Conservation (phyloP, 2,113 vertebrate genomes). For the Oenanthe oenanthe region DNA sequence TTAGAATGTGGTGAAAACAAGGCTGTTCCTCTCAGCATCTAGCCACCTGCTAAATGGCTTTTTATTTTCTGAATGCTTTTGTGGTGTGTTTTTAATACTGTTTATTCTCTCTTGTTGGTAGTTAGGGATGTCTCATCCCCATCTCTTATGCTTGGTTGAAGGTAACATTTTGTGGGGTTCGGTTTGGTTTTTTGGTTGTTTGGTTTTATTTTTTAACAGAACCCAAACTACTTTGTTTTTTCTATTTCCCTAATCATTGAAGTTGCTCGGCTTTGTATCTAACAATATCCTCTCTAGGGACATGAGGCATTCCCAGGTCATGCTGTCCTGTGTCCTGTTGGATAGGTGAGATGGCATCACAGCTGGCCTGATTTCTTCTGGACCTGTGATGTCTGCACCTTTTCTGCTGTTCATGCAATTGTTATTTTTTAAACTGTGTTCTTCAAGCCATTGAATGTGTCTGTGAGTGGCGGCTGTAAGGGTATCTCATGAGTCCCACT, state of each 20-base stretch:
- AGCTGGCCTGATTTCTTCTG: background rate
- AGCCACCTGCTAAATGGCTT: background rate
- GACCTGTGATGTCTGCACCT: background rate
- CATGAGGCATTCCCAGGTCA: background rate
- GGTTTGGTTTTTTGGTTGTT: background rate
- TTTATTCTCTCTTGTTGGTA: background rate
- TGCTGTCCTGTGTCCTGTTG: background rate
- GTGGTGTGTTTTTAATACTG: background rate
- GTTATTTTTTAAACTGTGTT: background rate
- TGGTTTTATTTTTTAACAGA: background rate
- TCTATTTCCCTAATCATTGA: background rate
- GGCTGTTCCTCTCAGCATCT: background rate
- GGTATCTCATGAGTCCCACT: background rate
- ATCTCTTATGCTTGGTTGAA: background rate
- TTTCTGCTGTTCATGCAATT: background rate
- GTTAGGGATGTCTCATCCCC: background rate
- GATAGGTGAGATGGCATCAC: background rate
- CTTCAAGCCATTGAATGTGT: background rate
- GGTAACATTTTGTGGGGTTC: background rate
- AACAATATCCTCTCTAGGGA: background rate
- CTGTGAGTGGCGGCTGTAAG: background rate
- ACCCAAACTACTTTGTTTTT: background rate
- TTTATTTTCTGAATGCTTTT: background rate
- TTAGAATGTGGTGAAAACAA: background rate
- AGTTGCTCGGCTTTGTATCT: background rate